Percentiles rank a stretch among this genome's conserved stretches.
Conservation (phyloP, 2,888 invertebrate species). For the Sympetrum striolatum region DNA sequence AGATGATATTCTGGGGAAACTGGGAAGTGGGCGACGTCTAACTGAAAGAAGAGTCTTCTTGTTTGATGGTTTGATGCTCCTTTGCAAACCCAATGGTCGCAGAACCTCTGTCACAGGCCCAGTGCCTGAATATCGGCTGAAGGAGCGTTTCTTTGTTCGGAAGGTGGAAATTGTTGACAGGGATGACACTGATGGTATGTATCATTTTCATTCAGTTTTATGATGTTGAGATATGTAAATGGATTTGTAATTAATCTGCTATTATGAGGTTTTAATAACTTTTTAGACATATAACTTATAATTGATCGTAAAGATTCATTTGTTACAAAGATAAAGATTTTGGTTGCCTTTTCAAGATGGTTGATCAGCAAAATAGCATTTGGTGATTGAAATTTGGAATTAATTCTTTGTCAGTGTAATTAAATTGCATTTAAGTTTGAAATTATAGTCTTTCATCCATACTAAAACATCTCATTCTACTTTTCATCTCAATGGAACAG, state of each 20-base stretch:
- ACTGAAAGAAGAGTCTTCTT: slow-evolving; percentile 90
- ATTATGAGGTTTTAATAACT: too few species aligned
- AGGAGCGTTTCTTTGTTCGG: slow-evolving; percentile 90
- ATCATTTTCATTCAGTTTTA: not conserved
- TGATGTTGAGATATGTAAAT: too few species aligned
- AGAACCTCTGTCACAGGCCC: slow-evolving; percentile 63
- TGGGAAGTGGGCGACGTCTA: slow-evolving; percentile 76
- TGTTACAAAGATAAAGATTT: too few species aligned
- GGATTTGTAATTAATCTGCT: too few species aligned
- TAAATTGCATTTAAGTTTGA: not conserved
- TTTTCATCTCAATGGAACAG: slow-evolving; percentile 55
- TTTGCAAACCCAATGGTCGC: slow-evolving; percentile 86
- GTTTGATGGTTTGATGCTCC: slow-evolving; percentile 91
- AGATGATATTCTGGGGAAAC: slow-evolving; percentile 84
- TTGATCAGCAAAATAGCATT: too few species aligned
- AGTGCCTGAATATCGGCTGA: slow-evolving; percentile 76
- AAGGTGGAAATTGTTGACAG: slow-evolving; percentile 91
- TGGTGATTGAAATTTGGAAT: too few species aligned
- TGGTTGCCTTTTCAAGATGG: too few species aligned
- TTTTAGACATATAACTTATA: too few species aligned
- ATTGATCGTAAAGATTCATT: too few species aligned
- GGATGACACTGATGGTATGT: slow-evolving; percentile 82
- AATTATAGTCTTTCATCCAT: too few species aligned
- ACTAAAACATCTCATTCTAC: too few species aligned
- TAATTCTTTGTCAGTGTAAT: not conserved